phyloP scores from a whole-genome alignment of 2,113 vertebrate genomes.

The Genyomyrus donnyi region DNA sequence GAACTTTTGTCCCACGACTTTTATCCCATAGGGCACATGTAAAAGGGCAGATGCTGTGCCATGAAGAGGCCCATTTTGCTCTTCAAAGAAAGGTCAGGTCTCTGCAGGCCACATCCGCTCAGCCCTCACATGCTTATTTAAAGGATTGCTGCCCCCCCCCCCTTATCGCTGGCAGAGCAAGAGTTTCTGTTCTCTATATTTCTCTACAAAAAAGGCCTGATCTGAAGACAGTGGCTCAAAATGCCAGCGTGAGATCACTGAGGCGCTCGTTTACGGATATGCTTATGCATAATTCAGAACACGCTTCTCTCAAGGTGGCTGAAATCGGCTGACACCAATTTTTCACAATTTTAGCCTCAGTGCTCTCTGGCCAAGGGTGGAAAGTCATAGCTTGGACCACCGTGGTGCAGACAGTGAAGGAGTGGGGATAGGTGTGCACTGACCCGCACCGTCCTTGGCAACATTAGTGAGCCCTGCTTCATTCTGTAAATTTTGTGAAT shows the following conservation, averaged over 20 bases:
- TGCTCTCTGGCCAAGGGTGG: neutral
- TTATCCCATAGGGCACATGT: neutral
- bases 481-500: neutral
- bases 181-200: neutral
- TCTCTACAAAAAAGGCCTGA: neutral
- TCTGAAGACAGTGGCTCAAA: neutral
- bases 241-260: neutral
- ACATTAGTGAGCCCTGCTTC: neutral
- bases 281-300: constrained; percentile 17
- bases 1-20: neutral
- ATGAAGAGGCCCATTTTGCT: neutral
- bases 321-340: constrained; percentile 1
- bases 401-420: neutral
- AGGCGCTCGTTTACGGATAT: neutral
- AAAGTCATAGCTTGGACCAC: neutral
- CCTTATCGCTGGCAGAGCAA: neutral
- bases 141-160: neutral
- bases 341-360: neutral
- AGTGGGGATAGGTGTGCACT: neutral
- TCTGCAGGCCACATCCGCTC: neutral
- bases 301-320: neutral
- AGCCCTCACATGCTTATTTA: neutral
- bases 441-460: neutral
- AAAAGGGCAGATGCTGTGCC: neutral
- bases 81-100: constrained; percentile 13